phyloP scores from a whole-genome alignment of 2,113 vertebrate genomes.

The Bothrops jararaca region DNA sequence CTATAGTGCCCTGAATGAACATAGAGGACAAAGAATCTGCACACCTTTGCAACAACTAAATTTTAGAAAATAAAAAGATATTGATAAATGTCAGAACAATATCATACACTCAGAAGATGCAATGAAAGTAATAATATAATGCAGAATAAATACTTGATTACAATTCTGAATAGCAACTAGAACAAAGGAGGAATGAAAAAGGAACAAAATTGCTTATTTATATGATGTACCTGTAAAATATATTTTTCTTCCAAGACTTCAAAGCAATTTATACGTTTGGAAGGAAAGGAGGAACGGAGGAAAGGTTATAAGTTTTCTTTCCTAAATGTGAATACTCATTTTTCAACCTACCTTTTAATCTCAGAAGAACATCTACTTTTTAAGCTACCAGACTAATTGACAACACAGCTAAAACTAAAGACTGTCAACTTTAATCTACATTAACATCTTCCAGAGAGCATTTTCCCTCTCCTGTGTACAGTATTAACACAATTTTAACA shows the following conservation, averaged over 20 bases:
- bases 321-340: not conserved
- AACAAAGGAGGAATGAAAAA: not conserved
- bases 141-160: not conserved
- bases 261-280: not conserved
- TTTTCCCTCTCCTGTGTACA: not conserved
- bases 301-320: not conserved
- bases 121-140: conserved; percentile 1
- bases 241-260: not conserved
- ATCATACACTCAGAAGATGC: not conserved
- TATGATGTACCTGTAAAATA: not conserved
- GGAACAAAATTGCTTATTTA: not conserved
- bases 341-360: not conserved
- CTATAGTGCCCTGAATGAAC: not conserved
- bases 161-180: not conserved
- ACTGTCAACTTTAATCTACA: not conserved
- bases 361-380: not conserved
- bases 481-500: not conserved
- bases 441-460: not conserved
- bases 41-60: not conserved
- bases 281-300: not conserved
- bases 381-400: not conserved
- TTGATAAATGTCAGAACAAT: not conserved
- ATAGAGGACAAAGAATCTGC: not conserved
- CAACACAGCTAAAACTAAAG: not conserved
- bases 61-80: not conserved